A percentile compares a stretch with the other conserved stretches of the same genome.
Conservation (phyloP, 2,113 vertebrate species). For the Nyctereutes procyonoides region DNA sequence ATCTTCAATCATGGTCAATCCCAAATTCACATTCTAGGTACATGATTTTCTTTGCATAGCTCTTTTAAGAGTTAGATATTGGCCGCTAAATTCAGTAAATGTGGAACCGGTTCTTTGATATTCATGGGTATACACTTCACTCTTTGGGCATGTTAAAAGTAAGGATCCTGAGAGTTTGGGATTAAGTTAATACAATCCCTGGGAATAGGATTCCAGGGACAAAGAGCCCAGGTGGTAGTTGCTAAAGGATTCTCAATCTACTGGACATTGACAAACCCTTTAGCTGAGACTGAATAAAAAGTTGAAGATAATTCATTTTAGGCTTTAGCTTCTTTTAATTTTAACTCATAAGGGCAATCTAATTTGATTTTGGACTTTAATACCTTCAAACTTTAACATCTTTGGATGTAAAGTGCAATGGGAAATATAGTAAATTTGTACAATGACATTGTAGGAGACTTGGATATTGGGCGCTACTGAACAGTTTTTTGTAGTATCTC, state of each 20-base stretch:
- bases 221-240: background rate
- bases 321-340: background rate
- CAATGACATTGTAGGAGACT: background rate
- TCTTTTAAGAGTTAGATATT: background rate
- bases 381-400: background rate
- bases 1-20: background rate
- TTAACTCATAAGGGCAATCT: background rate
- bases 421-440: background rate
- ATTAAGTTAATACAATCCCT: background rate
- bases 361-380: slow-evolving; percentile 10
- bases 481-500: background rate
- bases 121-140: background rate
- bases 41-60: background rate
- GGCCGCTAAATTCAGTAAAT: background rate
- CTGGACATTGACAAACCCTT: accelerated
- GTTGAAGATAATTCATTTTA: background rate
- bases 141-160: background rate
- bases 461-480: background rate
- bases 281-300: background rate
- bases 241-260: background rate
- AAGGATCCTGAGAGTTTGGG: background rate
- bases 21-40: background rate
- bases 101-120: background rate
- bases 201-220: background rate
- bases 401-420: background rate